Evolutionary conservation across 2,888 invertebrate species (phyloP).

Genomic region (Acleris holmiana): DNA sequence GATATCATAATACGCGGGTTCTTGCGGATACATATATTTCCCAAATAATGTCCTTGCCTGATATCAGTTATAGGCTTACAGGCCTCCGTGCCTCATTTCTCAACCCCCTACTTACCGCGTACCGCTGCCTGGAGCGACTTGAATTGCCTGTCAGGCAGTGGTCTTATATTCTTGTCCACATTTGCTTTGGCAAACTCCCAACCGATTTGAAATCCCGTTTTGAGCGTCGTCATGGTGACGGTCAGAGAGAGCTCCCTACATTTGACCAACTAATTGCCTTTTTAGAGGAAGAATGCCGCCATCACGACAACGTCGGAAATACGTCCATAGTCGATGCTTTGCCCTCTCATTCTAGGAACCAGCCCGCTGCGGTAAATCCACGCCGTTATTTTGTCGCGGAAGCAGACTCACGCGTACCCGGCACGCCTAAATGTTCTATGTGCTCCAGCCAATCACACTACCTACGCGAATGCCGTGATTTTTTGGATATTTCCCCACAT

Average conservation of each 20-base stretch:
- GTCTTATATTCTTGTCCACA: not conserved
- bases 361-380: not conserved
- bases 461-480: not conserved
- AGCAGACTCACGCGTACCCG: not conserved
- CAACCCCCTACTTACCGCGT: not conserved
- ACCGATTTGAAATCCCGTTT: not conserved
- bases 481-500: not conserved
- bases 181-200: not conserved
- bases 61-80: not conserved
- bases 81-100: not conserved
- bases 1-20: constrained; percentile 1
- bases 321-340: not conserved
- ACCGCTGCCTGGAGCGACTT: not conserved
- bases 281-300: constrained; percentile 4
- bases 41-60: not conserved
- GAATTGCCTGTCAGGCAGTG: not conserved
- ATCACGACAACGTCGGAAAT: constrained; percentile 2
- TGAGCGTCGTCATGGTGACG: constrained; percentile 3
- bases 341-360: not conserved
- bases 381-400: not conserved
- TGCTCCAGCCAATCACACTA: not conserved
- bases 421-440: not conserved
- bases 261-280: not conserved
- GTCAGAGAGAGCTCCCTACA: not conserved
- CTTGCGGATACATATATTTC: constrained; percentile 2